phyloP scores from a whole-genome alignment of 2,797 vertebrate species.

The Morus bassanus region DNA sequence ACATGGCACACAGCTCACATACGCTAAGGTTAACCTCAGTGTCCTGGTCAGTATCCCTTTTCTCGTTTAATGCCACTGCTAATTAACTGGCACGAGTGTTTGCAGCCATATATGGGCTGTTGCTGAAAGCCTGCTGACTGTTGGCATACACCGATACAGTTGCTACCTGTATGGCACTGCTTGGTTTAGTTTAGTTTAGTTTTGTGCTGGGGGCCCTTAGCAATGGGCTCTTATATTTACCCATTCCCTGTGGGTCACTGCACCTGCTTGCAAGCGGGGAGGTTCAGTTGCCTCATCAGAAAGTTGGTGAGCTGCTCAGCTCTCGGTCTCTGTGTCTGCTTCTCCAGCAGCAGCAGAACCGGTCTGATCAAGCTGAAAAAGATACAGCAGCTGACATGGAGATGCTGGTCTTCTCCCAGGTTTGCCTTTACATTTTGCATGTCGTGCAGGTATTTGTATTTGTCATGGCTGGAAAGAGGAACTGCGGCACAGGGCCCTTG shows the following conservation, averaged over 20 bases:
- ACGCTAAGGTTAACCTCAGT: constrained; percentile 69
- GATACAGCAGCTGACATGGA: not conserved
- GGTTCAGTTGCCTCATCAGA: not conserved
- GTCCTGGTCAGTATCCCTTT: constrained; percentile 74
- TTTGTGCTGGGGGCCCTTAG: constrained; percentile 26
- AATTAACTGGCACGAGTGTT: constrained; percentile 74
- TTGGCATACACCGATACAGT: not conserved
- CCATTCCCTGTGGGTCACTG: not conserved
- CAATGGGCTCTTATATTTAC: not conserved
- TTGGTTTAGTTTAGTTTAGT: not conserved
- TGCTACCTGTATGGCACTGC: constrained; percentile 35
- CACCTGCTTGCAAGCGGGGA: not conserved
- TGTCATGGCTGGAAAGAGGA: not conserved
- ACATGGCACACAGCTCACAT: constrained; percentile 64
- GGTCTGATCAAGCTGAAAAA: not conserved
- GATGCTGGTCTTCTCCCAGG: not conserved
- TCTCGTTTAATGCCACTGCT: constrained; percentile 68
- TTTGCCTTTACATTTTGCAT: not conserved
- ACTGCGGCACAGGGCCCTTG: not conserved
- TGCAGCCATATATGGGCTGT: constrained; percentile 52
- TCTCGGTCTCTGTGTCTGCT: not conserved
- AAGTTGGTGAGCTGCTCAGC: not conserved
- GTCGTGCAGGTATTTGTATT: not conserved
- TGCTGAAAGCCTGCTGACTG: constrained; percentile 67
- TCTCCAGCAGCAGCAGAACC: not conserved